A percentile compares a stretch with the other conserved stretches of the same genome.
Conservation (phyloP, 2,113 vertebrate species). For the Cromileptes altivelis region DNA sequence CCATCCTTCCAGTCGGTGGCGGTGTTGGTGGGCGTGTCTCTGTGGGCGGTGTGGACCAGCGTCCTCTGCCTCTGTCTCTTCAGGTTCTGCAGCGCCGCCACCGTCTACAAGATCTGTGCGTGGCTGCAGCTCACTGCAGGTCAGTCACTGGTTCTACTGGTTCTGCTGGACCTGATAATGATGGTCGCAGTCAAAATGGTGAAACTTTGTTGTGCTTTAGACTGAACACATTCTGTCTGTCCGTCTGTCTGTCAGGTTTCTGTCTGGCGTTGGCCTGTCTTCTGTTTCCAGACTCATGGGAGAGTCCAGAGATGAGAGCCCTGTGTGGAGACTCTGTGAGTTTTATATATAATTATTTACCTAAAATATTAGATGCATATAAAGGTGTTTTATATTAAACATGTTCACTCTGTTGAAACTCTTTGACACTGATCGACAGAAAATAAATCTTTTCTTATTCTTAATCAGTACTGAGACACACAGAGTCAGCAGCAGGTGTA, state of each 20-base stretch:
- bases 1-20: constrained; percentile 88
- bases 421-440: too few species aligned
- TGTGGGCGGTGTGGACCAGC: constrained; percentile 87
- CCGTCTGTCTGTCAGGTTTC: constrained; percentile 70
- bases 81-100: constrained; percentile 87
- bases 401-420: too few species aligned
- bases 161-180: not conserved
- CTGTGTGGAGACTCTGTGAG: constrained; percentile 86
- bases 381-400: too few species aligned
- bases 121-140: constrained; percentile 90
- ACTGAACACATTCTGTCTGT: not conserved
- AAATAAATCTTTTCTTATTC: too few species aligned
- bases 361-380: too few species aligned
- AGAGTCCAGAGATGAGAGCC: constrained; percentile 85
- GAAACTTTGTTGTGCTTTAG: too few species aligned
- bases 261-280: constrained; percentile 87
- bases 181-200: too few species aligned
- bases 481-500: too few species aligned
- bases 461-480: too few species aligned
- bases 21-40: constrained; percentile 86
- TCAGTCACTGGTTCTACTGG: constrained; percentile 23
- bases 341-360: not conserved
- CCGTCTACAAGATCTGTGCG: constrained; percentile 89
- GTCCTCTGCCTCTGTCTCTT: constrained; percentile 86
- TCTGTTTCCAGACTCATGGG: constrained; percentile 89